A percentile compares a stretch with the other conserved stretches of the same genome.
These are phyloP conservation scores for Philhelius pedissequus DNA, from an alignment of 2,888 invertebrate genomes.

Conservation along the genomic window DNA sequence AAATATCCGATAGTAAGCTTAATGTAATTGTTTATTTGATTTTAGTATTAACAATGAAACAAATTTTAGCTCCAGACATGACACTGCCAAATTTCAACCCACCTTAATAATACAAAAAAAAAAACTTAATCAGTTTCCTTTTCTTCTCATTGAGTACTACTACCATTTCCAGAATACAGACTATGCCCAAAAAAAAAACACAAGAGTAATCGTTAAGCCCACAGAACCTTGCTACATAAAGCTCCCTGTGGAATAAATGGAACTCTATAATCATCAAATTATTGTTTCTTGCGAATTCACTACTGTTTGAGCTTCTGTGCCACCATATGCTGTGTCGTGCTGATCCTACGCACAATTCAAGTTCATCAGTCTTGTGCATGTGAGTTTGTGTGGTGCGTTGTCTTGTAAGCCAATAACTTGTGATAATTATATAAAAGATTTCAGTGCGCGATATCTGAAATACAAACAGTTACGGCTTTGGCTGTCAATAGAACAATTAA, in stretches of 20 bases:
- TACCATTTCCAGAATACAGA: neutral
- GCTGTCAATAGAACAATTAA: constrained; percentile 60
- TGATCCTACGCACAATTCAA: neutral
- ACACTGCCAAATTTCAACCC: neutral
- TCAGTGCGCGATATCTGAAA: neutral
- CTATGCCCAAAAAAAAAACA: too few species aligned
- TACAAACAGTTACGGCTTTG: constrained; percentile 48
- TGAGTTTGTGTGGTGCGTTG: neutral
- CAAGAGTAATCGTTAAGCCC: neutral
- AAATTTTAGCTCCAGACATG: neutral
- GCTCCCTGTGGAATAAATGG: neutral
- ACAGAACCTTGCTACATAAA: neutral
- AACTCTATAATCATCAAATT: neutral
- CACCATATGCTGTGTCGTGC: neutral
- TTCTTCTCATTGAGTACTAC: neutral
- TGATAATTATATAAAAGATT: constrained; percentile 43
- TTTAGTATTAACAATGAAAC: neutral
- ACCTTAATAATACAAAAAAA: neutral
- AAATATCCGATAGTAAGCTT: too few species aligned
- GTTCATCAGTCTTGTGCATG: neutral
- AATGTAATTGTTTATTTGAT: neutral
- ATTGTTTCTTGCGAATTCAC: neutral
- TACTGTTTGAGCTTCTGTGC: neutral
- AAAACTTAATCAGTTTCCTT: neutral
- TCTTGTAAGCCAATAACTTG: constrained; percentile 41